Conservation (phyloP, 2,888 invertebrate genomes). For the Coecobrya sp. region DNA sequence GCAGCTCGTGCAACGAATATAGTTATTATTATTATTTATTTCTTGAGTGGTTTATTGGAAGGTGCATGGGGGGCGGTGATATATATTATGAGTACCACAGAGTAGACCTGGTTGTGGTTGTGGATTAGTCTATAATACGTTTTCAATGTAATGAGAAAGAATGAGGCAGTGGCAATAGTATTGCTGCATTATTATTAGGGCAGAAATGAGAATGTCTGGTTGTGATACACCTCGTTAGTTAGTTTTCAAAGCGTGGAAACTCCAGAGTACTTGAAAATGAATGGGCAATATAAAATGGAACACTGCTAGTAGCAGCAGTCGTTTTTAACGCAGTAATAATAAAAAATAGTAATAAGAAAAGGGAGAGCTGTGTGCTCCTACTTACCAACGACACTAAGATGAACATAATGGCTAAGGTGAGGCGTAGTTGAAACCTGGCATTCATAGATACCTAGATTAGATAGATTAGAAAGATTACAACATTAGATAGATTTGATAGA, state of each 20-base stretch:
- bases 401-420: slow-evolving; percentile 96
- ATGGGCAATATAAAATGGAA: neutral
- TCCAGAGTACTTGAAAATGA: neutral
- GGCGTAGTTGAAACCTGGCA: slow-evolving; percentile 98
- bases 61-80: neutral
- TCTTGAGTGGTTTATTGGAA: slow-evolving; percentile 45
- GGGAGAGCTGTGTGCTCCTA: neutral
- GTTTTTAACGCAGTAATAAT: neutral
- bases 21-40: neutral
- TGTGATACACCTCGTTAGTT: slow-evolving; percentile 33
- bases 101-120: neutral
- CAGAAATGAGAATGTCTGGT: neutral
- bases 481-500: too few species aligned
- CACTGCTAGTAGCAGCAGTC: neutral
- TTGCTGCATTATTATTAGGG: neutral
- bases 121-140: neutral
- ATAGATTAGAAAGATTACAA: too few species aligned
- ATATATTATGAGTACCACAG: neutral
- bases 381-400: slow-evolving; percentile 97
- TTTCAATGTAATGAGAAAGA: neutral
- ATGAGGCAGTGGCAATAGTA: neutral
- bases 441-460: slow-evolving; percentile 91
- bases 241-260: neutral
- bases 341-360: neutral
- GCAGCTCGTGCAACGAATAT: neutral